These are phyloP conservation scores for Lydus trimaculatus DNA, from an alignment of 2,888 invertebrate genomes.

Conservation along the genomic window DNA sequence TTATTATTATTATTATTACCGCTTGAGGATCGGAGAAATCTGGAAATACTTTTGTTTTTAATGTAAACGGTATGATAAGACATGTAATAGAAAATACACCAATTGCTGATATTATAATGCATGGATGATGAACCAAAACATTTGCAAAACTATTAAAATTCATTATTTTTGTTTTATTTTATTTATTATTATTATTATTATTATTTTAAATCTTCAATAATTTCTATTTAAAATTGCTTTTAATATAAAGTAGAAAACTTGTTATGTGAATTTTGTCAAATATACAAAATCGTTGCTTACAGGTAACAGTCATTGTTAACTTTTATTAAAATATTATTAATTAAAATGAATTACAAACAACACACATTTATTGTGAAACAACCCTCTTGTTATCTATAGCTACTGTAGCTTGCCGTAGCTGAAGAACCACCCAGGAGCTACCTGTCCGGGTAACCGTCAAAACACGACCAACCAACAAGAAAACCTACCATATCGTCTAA, in stretches of 20 bases:
- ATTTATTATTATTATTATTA: too few species aligned
- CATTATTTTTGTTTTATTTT: conserved; percentile 30
- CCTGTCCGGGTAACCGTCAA: conserved; percentile 5
- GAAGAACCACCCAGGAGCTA: background rate
- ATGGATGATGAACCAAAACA: conserved; percentile 73
- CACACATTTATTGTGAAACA: background rate
- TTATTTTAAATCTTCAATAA: background rate
- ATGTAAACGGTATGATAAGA: conserved; percentile 70
- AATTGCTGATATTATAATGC: conserved; percentile 69
- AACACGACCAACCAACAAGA: background rate
- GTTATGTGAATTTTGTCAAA: background rate
- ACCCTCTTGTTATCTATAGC: background rate
- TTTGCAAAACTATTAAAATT: conserved; percentile 69
- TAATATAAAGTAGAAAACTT: background rate
- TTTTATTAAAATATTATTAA: background rate
- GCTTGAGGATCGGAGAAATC: conserved; percentile 87
- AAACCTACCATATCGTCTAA: background rate
- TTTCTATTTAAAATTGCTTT: conserved; percentile 4
- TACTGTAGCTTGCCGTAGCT: background rate
- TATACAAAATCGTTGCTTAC: background rate
- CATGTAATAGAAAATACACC: conserved; percentile 71
- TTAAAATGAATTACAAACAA: background rate
- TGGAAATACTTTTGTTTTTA: conserved; percentile 71
- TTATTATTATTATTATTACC: conserved; percentile 62
- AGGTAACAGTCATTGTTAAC: background rate